These are phyloP conservation scores for Lottia gigantea DNA, from an alignment of 2,888 invertebrate genomes.

Conservation along the genomic window DNA sequence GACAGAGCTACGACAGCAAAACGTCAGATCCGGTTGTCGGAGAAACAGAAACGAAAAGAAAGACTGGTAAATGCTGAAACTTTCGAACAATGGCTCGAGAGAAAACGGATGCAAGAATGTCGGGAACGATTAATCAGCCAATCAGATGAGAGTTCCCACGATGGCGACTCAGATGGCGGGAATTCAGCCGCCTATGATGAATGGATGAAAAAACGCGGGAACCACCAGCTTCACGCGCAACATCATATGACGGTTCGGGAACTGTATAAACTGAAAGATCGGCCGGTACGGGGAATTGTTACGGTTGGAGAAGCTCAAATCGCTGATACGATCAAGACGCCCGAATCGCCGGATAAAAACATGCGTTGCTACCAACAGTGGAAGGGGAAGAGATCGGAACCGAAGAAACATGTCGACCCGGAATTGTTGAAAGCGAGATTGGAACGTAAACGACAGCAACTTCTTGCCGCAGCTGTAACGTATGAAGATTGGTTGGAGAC, in stretches of 20 bases:
- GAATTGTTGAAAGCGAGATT: constrained; percentile 31
- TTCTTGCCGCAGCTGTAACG: constrained; percentile 47
- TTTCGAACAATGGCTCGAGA: constrained; percentile 48
- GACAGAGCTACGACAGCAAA: constrained; percentile 25
- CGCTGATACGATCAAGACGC: neutral
- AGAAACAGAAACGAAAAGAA: constrained; percentile 24
- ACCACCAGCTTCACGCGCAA: constrained; percentile 14
- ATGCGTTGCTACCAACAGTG: constrained; percentile 43
- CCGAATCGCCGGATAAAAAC: constrained; percentile 29
- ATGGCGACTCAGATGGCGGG: constrained; percentile 32
- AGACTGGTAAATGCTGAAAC: constrained; percentile 31
- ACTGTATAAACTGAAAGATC: constrained; percentile 23
- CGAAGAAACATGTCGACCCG: neutral
- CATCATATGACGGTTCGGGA: constrained; percentile 20
- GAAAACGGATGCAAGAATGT: constrained; percentile 31
- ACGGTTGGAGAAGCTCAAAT: constrained; percentile 13
- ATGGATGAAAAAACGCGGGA: constrained; percentile 28
- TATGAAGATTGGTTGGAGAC: constrained; percentile 58
- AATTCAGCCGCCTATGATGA: constrained; percentile 38
- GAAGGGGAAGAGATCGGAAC: constrained; percentile 20
- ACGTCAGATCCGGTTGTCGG: constrained; percentile 28
- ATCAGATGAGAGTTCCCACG: constrained; percentile 28
- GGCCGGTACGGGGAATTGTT: constrained; percentile 26
- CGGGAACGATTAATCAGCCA: constrained; percentile 28
- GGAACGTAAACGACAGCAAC: constrained; percentile 48